Evolutionary conservation across 2,888 invertebrate species (phyloP).

Genomic region (Flexamia atlantica): DNA sequence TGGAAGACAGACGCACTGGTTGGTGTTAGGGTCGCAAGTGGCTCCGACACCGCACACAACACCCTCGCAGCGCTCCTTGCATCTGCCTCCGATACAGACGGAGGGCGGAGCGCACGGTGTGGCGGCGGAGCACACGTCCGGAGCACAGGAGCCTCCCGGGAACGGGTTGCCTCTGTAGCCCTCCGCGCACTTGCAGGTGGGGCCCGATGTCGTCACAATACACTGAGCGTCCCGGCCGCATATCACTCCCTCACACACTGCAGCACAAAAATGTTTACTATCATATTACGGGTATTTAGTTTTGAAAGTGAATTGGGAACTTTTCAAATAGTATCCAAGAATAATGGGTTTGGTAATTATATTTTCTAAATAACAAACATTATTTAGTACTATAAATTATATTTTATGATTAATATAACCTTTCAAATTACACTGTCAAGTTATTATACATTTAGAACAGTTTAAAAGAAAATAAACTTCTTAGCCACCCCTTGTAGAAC

Average conservation of each 20-base stretch:
- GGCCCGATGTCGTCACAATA: constrained; percentile 89
- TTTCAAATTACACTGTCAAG: too few relatives aligned
- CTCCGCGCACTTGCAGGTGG: constrained; percentile 92
- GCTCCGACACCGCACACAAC: constrained; percentile 94
- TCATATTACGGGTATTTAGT: too few relatives aligned
- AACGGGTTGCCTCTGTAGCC: constrained; percentile 94
- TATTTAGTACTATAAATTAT: too few relatives aligned
- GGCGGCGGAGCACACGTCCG: constrained; percentile 88
- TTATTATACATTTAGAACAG: too few relatives aligned
- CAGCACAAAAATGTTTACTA: constrained; percentile 45
- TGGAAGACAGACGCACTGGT: constrained; percentile 91
- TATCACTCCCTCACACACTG: constrained; percentile 85
- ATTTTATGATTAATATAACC: too few relatives aligned
- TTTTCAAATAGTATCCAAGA: too few relatives aligned
- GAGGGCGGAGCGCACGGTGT: constrained; percentile 88
- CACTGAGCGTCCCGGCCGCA: constrained; percentile 92
- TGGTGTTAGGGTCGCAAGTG: constrained; percentile 87
- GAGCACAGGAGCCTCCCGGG: constrained; percentile 90
- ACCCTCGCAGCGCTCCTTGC: constrained; percentile 92
- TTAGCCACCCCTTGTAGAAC: too few relatives aligned
- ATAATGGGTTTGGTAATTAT: too few relatives aligned
- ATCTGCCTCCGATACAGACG: constrained; percentile 91
- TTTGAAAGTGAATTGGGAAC: too few relatives aligned
- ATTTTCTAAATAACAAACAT: too few relatives aligned
- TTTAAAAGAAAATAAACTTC: too few relatives aligned